These are phyloP conservation scores for Melanogrammus aeglefinus DNA, from an alignment of 2,797 vertebrate genomes.

Conservation along the genomic window DNA sequence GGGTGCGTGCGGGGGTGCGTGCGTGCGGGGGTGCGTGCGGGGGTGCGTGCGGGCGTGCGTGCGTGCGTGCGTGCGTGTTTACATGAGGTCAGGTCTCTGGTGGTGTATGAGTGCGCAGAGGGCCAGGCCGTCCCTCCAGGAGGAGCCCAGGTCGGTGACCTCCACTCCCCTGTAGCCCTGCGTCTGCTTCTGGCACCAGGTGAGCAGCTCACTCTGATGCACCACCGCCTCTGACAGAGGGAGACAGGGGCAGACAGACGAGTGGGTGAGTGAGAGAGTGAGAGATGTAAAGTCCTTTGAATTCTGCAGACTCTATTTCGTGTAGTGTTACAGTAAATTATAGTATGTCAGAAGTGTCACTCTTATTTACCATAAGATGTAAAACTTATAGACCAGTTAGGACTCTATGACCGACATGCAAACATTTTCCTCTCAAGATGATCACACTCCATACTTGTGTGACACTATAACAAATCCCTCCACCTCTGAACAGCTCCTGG, in stretches of 20 bases:
- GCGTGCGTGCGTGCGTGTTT: constrained; percentile 48
- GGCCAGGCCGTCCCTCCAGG: constrained; percentile 90
- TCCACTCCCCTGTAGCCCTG: constrained; percentile 83
- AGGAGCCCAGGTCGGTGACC: constrained; percentile 83
- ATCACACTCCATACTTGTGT: no score
- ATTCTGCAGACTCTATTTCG: background rate
- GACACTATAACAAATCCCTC: background rate
- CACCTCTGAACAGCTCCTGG: background rate
- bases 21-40: background rate
- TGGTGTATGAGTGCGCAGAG: constrained; percentile 91
- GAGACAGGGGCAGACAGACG: background rate
- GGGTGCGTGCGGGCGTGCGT: background rate
- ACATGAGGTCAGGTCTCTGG: constrained; percentile 93
- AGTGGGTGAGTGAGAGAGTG: background rate
- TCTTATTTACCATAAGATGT: background rate
- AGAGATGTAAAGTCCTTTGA: background rate
- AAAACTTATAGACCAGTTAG: background rate
- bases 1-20: background rate
- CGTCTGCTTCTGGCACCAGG: constrained; percentile 93
- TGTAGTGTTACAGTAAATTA: background rate
- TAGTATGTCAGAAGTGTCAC: background rate
- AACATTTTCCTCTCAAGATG: background rate
- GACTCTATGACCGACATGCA: background rate
- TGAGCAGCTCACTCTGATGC: constrained; percentile 83
- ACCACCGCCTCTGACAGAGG: constrained; percentile 82